phyloP scores from a whole-genome alignment of 1,140 invertebrate genomes.

The Macrostomum lignano region DNA sequence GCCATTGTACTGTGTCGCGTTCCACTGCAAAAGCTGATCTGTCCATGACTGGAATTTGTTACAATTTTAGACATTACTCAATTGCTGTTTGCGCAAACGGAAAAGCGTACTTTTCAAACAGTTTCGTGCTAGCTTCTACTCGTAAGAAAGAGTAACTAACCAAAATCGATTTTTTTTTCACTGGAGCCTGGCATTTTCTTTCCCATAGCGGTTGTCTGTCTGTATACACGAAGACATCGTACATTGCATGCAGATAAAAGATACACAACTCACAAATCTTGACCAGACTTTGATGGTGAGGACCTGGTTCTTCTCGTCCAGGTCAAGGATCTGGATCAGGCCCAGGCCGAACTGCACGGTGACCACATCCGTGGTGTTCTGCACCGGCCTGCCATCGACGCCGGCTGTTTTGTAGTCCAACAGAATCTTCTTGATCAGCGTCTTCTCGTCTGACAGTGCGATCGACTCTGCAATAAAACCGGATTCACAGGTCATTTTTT shows the following conservation, averaged over 20 bases:
- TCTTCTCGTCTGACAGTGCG: conserved; percentile 7
- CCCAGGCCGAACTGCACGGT: conserved; percentile 8
- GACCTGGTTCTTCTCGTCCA: conserved; percentile 38
- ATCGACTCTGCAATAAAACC: no score
- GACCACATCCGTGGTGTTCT: conserved; percentile 5
- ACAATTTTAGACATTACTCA: not conserved
- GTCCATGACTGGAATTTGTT: conserved; percentile 25
- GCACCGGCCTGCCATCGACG: conserved; percentile 7
- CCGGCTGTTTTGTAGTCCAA: conserved; percentile 1
- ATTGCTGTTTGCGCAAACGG: no score
- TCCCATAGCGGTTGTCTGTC: not conserved
- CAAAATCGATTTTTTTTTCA: no score
- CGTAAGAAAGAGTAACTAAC: no score
- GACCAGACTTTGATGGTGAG: conserved; percentile 70
- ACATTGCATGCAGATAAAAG: conserved; percentile 1
- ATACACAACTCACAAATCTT: conserved; percentile 32
- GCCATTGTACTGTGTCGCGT: conserved; percentile 22
- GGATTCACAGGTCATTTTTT: no score
- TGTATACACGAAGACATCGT: not conserved
- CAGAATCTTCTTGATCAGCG: conserved; percentile 5
- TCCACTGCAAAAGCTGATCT: conserved; percentile 26
- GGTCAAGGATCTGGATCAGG: conserved; percentile 10
- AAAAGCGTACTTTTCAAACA: no score
- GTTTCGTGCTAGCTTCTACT: no score
- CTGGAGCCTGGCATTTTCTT: no score